A percentile compares a stretch with the other conserved stretches of the same genome.
Conservation (phyloP, 2,888 invertebrate genomes). For the Meiosimyza decipiens region DNA sequence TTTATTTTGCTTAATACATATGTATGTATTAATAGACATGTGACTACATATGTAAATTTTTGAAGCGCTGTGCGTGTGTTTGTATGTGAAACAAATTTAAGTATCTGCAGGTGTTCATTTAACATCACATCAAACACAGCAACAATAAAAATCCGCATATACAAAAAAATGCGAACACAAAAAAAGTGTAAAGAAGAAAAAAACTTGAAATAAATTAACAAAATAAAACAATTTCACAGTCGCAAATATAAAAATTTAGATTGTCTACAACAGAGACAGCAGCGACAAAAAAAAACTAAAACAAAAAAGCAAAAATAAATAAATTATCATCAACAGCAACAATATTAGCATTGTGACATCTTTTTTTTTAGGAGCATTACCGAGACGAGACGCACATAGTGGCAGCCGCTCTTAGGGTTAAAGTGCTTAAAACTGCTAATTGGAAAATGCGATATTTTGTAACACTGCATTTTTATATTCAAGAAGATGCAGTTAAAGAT, state of each 20-base stretch:
- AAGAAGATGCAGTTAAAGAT: no score
- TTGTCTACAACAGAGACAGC: constrained; percentile 28
- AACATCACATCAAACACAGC: constrained; percentile 53
- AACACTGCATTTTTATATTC: no score
- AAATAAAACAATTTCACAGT: constrained; percentile 32
- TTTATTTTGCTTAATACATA: no score
- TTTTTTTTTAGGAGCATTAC: no score
- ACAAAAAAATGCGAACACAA: constrained; percentile 21
- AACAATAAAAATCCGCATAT: constrained; percentile 32
- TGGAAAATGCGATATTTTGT: no score
- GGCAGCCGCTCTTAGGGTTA: no score
- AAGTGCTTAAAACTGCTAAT: no score
- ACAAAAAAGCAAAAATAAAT: constrained; percentile 13
- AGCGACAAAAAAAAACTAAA: constrained; percentile 22
- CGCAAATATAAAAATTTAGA: neutral
- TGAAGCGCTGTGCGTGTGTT: constrained; percentile 3
- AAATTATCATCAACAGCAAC: no score
- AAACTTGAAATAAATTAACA: constrained; percentile 30
- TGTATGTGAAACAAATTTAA: constrained; percentile 64
- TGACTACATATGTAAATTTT: no score
- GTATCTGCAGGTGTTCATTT: constrained; percentile 67
- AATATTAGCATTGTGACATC: no score
- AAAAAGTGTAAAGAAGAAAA: constrained; percentile 24
- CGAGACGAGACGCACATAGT: no score
- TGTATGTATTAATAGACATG: no score